Evolutionary conservation across 2,113 vertebrate species (phyloP), one percentile per base, ranked within the genome.

Genomic region (Phalacrocorax brasilianus): DNA sequence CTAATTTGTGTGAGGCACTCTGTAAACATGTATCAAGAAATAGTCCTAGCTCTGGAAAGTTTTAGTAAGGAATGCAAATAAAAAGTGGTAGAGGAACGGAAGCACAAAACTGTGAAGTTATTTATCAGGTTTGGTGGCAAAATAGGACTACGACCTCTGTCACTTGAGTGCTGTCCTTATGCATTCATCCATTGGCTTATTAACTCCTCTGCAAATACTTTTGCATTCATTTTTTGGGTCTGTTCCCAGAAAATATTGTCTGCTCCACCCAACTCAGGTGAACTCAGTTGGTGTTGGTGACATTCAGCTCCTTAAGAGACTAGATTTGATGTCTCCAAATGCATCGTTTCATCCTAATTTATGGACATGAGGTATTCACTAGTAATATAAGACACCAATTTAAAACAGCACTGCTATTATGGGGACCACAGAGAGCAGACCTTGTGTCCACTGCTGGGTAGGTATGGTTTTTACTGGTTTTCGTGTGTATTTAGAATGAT

Each of bases 1-100:
- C 81, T 82, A 81, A 95, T 95, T 95, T 95, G 52, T 79, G 32
- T 91, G 80, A 95, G 42, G 22, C 58, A 66, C 11, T 85, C 35
- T 70, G 81, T 89, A 82, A 91, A 82, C 32, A 58, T 17, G 19
- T 78, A 68, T 62, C 56, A 89, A 68, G 47, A 70, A 85, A 50
- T 35, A 89, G 6, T 87, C 52, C 53, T 44, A 59, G 32, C 42
- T 85, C 65, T 3, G 1, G 45, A 42, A 87, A 74, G 11, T 28
- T 78, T 92, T 87, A 55, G 50, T 73, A 68, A 91, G 47, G 14
- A 63, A 85, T 32, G 19, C n/a, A 89, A 45, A 62, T 6, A 33
- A 85, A 81, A 87, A 75, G 4, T 7, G 16, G 19, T n/a, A 91
- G 73, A 63, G 24, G 38, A 91, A 45, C 8, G 75, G 26, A 58